Evolutionary conservation across 2,113 vertebrate genomes (phyloP).

Genomic region (Mobula birostris): DNA sequence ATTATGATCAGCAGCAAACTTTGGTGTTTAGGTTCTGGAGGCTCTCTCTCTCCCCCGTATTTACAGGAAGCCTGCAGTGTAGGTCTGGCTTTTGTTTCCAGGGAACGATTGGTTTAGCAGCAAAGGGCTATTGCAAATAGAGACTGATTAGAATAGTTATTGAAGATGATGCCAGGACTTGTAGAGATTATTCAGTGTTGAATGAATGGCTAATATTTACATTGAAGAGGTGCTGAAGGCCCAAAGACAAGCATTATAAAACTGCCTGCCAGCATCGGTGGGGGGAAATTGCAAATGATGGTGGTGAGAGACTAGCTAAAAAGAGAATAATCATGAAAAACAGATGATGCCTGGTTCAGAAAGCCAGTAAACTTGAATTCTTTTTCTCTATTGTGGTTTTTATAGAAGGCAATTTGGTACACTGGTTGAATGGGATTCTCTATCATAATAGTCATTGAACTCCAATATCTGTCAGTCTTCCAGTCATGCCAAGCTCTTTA

Average conservation of each 20-base stretch:
- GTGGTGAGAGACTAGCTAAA: neutral
- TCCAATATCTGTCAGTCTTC: no score
- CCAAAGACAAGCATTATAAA: neutral
- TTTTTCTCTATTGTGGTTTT: neutral
- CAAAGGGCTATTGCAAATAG: neutral
- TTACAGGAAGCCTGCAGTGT: neutral
- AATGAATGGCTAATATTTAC: neutral
- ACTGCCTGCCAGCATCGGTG: neutral
- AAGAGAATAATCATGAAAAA: neutral
- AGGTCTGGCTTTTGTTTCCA: neutral
- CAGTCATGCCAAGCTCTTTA: no score
- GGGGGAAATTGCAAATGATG: neutral
- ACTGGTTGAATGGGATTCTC: no score
- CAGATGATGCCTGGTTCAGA: neutral
- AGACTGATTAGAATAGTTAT: neutral
- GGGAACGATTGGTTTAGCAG: neutral
- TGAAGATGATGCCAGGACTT: neutral
- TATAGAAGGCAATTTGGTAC: neutral
- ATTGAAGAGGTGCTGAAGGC: neutral
- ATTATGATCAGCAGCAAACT: neutral
- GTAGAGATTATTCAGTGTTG: neutral
- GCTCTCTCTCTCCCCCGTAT: neutral
- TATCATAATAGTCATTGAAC: no score
- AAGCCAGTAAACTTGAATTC: neutral
- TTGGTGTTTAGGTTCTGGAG: neutral